Base-by-base conservation (phyloP, 2,888 invertebrate genomes). In the Megastigmus dorsalis region DNA sequence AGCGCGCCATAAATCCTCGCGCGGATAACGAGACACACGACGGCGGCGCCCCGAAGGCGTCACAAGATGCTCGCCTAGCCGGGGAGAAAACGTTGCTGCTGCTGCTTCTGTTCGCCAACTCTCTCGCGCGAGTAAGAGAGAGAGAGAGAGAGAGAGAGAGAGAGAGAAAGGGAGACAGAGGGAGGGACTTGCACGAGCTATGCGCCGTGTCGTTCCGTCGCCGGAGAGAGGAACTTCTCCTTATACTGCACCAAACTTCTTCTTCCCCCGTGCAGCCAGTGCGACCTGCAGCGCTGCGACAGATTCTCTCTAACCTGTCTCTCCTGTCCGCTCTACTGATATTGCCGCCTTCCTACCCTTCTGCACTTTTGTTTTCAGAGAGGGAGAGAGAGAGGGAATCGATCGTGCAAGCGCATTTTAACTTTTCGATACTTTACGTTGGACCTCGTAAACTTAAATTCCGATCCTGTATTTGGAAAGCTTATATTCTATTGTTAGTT, bases 1-100 rank as follows among this genome's bases (percentile, higher is more conserved):
- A 88, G 87, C 84, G 84, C 82, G 82, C 84, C 82, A 85, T 88
- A 87, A 85, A 88, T 88, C 84, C 81, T 79, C n/a, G n/a, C n/a
- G 68, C 68, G 84, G 82, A 86, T 87, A 87, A 87, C 87, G 85
- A 87, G 86, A 85, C 84, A 80, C n/a, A n/a, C n/a, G n/a, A n/a
- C n/a, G n/a, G n/a, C 81, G 86, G 88, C 87, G 86, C 86, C 87
- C 86, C 76, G 83, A 84, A 87, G 87, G 86, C 87, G 87, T 86
- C 86, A 82, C 78, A 60, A 65, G 74, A 66, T 59, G 59, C 70
- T 65, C 60, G 60, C 74, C 28, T n/a, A n/a, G n/a, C n/a, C 38
- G 23, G 36, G 13, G 62, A 43, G 71, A 55, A 63, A 71, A 71
- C 71, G 45, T 65, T 33, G 50, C 38, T 45, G 4, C 57, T 70